Conservation (phyloP, 2,888 invertebrate genomes). For the Heliothis peltigera region DNA sequence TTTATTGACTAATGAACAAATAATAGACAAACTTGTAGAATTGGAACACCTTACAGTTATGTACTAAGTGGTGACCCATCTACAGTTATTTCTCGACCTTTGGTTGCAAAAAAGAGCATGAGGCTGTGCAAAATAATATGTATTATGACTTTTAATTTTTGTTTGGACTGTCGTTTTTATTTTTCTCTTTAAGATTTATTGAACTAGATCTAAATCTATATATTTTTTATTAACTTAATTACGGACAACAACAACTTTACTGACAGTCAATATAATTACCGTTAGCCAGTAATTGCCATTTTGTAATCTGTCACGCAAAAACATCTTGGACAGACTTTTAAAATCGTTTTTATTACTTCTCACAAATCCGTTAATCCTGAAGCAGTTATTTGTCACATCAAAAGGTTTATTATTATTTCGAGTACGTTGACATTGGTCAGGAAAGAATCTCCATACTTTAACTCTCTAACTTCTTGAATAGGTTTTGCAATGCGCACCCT, state of each 20-base stretch:
- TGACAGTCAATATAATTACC: conserved; percentile 36
- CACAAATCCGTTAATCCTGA: conserved; percentile 44
- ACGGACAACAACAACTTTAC: conserved; percentile 8
- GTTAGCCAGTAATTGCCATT: conserved; percentile 47
- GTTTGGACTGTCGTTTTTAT: not conserved
- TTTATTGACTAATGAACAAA: conserved; percentile 30
- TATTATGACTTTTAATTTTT: conserved; percentile 5
- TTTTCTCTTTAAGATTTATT: conserved; percentile 1
- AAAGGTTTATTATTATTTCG: conserved; percentile 26
- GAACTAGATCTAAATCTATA: conserved; percentile 31
- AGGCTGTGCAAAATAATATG: not conserved
- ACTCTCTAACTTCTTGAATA: conserved; percentile 37
- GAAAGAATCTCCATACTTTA: conserved; percentile 34
- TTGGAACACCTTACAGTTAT: conserved; percentile 10
- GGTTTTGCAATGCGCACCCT: conserved; percentile 9
- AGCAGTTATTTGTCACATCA: conserved; percentile 50
- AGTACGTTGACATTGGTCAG: conserved; percentile 4
- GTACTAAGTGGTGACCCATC: conserved; percentile 23
- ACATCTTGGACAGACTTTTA: conserved; percentile 32
- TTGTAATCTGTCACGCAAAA: conserved; percentile 38
- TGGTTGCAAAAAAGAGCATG: conserved; percentile 10
- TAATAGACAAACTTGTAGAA: conserved; percentile 13
- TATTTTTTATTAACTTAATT: conserved; percentile 37
- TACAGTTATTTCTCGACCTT: conserved; percentile 22
- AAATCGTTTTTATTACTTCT: conserved; percentile 34